Percentiles rank a stretch among this genome's conserved stretches.
Conservation (phyloP, 2,888 invertebrate genomes). For the Pomacea canaliculata region DNA sequence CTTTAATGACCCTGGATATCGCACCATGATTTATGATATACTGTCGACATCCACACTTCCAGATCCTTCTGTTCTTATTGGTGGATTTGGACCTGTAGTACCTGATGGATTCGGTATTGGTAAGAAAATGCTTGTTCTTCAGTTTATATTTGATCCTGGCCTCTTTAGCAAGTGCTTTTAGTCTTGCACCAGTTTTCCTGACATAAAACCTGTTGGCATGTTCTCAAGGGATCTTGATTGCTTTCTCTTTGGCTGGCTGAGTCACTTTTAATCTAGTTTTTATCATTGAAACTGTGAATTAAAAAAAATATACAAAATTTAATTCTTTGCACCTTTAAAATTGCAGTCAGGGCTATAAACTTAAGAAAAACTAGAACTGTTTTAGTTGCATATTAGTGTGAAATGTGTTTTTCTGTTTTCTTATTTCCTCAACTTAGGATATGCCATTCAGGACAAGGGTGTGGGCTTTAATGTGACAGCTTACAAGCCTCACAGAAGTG, state of each 20-base stretch:
- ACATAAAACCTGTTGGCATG: background rate
- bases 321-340: too few species aligned
- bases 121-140: conserved; percentile 37
- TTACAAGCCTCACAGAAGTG: conserved; percentile 81
- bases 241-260: too few species aligned
- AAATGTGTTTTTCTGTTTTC: too few species aligned
- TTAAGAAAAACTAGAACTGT: too few species aligned
- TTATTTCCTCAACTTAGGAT: conserved; percentile 74
- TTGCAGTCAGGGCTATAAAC: too few species aligned
- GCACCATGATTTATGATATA: conserved; percentile 86
- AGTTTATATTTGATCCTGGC: background rate
- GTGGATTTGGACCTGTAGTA: conserved; percentile 94
- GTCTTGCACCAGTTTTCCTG: background rate
- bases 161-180: background rate
- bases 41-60: conserved; percentile 95
- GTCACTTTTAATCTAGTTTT: too few species aligned
- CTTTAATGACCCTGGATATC: conserved; percentile 83
- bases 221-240: background rate
- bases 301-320: too few species aligned
- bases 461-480: conserved; percentile 87
- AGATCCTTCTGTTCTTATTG: conserved; percentile 86
- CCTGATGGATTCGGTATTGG: conserved; percentile 89
- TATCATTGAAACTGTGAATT: too few species aligned
- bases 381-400: too few species aligned
- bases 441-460: conserved; percentile 84